Conservation (phyloP, 2,888 invertebrate species). For the Trimorus sp. region DNA sequence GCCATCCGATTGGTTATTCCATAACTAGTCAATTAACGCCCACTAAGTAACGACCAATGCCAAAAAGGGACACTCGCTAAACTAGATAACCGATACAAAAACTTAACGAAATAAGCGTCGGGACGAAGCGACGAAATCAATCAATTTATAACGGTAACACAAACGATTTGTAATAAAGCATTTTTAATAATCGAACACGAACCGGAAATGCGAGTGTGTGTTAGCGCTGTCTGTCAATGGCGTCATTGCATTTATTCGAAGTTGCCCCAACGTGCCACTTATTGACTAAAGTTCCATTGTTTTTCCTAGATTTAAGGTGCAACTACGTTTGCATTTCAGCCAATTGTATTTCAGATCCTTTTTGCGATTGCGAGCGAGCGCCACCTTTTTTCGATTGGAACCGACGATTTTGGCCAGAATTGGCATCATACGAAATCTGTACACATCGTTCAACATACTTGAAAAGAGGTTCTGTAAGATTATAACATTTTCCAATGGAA, state of each 20-base stretch:
- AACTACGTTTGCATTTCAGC: no score
- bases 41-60: conserved; percentile 46
- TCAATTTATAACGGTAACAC: conserved; percentile 55
- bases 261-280: not conserved
- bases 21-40: conserved; percentile 60
- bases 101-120: conserved; percentile 46
- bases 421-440: no score
- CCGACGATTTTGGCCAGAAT: no score
- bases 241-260: conserved; percentile 17
- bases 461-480: no score
- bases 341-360: no score
- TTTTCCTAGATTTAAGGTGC: no score
- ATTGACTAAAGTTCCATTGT: not conserved
- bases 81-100: conserved; percentile 50
- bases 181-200: conserved; percentile 58
- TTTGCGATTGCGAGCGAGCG: no score
- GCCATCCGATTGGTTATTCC: conserved; percentile 35
- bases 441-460: no score
- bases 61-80: conserved; percentile 43
- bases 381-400: no score
- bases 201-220: conserved; percentile 26
- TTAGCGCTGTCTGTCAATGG: conserved; percentile 38
- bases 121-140: conserved; percentile 43
- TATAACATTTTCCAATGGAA: no score
- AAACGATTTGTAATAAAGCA: conserved; percentile 53